Evolutionary conservation across 2,797 vertebrate species (phyloP).

Genomic region (Rhabdomys pumilio): DNA sequence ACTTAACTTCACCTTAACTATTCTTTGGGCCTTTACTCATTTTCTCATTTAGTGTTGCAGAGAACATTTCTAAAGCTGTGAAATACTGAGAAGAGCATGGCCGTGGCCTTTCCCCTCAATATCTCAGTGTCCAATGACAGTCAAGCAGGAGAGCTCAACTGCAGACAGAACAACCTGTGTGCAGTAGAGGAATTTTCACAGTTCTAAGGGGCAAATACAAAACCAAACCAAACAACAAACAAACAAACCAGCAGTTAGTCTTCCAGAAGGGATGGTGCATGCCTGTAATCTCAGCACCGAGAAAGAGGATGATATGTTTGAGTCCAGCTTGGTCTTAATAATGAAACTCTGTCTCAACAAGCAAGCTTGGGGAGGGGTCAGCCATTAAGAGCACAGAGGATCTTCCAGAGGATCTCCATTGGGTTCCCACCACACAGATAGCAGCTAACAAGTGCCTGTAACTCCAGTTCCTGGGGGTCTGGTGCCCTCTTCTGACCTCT

Average conservation of each 20-base stretch:
- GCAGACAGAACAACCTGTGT: background rate
- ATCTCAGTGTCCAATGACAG: constrained; percentile 15
- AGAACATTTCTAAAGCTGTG: background rate
- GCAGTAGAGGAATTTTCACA: background rate
- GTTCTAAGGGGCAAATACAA: background rate
- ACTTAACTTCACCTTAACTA: constrained; percentile 28
- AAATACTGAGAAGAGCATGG: background rate
- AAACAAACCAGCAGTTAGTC: background rate
- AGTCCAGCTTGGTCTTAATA: background rate
- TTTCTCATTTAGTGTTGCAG: constrained; percentile 23
- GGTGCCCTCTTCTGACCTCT: background rate
- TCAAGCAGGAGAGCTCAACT: background rate
- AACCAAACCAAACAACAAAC: background rate
- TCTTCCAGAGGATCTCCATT: background rate
- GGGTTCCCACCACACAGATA: background rate
- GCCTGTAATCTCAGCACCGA: background rate
- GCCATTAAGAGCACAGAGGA: background rate
- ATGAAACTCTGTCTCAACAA: background rate
- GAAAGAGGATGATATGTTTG: background rate
- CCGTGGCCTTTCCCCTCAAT: background rate
- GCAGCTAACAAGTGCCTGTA: background rate
- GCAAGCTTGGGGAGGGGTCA: background rate
- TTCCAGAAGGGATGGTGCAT: background rate
- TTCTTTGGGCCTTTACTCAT: constrained; percentile 8
- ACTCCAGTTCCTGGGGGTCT: background rate